Evolutionary conservation across 2,113 vertebrate species (phyloP).

Genomic region (Struthio camelus): DNA sequence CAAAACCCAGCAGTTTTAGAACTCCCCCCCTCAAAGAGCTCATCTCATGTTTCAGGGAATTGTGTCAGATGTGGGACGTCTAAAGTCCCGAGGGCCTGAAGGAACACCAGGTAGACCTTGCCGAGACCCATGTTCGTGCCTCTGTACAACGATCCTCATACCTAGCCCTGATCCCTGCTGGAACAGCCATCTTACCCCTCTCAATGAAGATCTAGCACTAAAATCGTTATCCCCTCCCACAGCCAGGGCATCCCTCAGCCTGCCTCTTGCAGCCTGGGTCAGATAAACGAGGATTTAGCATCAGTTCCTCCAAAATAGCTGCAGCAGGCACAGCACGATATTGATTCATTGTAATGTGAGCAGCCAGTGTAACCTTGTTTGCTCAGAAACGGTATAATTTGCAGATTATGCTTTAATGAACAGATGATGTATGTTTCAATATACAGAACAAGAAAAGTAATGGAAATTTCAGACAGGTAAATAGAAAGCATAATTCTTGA

Average conservation of each 20-base stretch:
- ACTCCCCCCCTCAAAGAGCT: not conserved
- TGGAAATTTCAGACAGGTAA: constrained; percentile 14
- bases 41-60: not conserved
- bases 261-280: not conserved
- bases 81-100: no score
- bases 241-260: not conserved
- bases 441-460: not conserved
- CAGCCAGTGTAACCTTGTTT: not conserved
- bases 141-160: fast-evolving
- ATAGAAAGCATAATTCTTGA: not conserved
- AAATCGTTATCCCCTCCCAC: fast-evolving
- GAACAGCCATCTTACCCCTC: not conserved
- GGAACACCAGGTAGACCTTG: no score
- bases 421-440: constrained; percentile 54
- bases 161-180: not conserved
- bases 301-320: not conserved
- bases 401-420: constrained; percentile 47
- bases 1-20: no score
- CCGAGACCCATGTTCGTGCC: fast-evolving
- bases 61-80: not conserved
- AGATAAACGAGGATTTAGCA: not conserved
- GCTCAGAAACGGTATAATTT: not conserved
- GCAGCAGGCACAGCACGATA: not conserved
- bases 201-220: fast-evolving
- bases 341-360: not conserved